Evolutionary conservation across 2,797 vertebrate genomes (phyloP).

Genomic region (Meda fulgida): DNA sequence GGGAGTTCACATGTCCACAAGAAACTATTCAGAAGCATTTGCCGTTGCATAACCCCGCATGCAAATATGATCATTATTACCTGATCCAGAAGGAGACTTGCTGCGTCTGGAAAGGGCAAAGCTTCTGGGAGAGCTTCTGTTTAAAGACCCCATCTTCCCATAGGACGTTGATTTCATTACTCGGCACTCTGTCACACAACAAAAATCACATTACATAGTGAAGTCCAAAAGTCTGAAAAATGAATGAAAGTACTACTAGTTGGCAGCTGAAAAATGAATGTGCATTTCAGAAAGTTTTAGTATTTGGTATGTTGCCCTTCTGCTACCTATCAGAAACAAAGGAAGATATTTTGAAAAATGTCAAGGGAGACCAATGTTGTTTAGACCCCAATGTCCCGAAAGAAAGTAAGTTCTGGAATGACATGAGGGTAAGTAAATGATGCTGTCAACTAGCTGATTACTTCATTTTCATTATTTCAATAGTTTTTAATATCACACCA

Average conservation of each 20-base stretch:
- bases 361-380: too few species aligned
- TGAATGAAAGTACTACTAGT: background rate
- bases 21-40: background rate
- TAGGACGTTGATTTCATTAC: constrained; percentile 51
- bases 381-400: too few species aligned
- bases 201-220: background rate
- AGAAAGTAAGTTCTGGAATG: background rate
- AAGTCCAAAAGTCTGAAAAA: background rate
- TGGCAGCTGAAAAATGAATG: background rate
- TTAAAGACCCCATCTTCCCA: constrained; percentile 52
- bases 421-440: background rate
- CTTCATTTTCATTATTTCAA: background rate
- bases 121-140: constrained; percentile 53
- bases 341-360: background rate
- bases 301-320: background rate
- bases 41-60: background rate
- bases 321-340: background rate
- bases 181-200: constrained; percentile 52
- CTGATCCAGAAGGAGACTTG: constrained; percentile 62
- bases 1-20: background rate
- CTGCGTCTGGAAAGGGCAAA: constrained; percentile 46
- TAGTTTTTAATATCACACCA: background rate
- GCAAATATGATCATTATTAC: constrained; percentile 32
- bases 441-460: background rate
- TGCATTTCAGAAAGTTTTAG: background rate